Base-by-base conservation (phyloP, 2,888 invertebrate species). In the Chrysodeixis includens region DNA sequence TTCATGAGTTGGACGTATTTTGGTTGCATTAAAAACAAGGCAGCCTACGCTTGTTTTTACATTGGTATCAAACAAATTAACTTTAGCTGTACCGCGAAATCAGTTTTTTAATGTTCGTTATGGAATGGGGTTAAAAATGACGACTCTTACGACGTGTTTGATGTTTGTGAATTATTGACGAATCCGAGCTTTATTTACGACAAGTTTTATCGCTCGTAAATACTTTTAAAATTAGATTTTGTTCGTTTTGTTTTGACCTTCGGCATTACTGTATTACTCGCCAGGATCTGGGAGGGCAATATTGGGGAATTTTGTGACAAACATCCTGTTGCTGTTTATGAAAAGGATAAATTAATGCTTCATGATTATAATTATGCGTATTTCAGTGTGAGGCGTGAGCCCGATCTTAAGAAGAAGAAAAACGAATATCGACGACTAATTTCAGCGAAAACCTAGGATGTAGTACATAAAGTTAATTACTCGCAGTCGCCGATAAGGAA, bases 1-100 rank as follows among this genome's bases (percentile, higher is more conserved):
- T 63, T 53, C 51, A 61, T 74, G 57, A 59, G 44, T 64, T 65
- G 51, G 54, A 46, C 51, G 56, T 59, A 76, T 67, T 74, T 71
- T 64, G 26, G 22, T 32, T 60, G 62, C 59, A 56, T 35, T 57
- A 61, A 63, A 74, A 68, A 75, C 49, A 64, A 30, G 46, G 20
- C 46, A 12, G 9, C 46, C 46, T 49, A 49, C 46, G 49, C 30
- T 26, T 30, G 44, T 54, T 44, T 59, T 56, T 61, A 26, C 52
- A 20, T 49, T 14, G 8, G 35, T 8, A 35, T 60, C 12, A 56
- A n/a, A 44, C 52, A 10, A 55, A 62, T 62, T 57, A 62, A 61
- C 44, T 61, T 44, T 54, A 8, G 8, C 30, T 14, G 26, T 9
- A 40, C 40, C n/a, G 9, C 4, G 26, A 44, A 14, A 12, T 44